Base-by-base conservation (phyloP, 1,140 invertebrate genomes). In the Drosophila albomicans region DNA sequence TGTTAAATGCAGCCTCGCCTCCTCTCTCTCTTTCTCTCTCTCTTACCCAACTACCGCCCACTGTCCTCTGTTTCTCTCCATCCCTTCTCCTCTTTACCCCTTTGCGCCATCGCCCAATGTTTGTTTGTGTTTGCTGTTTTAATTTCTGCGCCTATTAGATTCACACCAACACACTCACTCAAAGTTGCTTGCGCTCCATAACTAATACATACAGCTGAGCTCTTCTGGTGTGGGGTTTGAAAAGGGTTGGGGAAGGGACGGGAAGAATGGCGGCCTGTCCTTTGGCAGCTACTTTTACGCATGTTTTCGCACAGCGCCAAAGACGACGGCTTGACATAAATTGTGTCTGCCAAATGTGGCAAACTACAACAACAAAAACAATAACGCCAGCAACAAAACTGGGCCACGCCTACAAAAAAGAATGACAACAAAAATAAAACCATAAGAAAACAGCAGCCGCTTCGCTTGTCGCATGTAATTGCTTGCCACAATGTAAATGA, bases 401-500 rank as follows among this genome's bases (percentile, higher is more conserved):
- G 70, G 77, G 84, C 80, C 85, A 84, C 84, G 85, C 84, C 84
- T 84, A 84, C 85, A 75, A 78, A 76, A 74, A 63, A 32, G 62
- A 43, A 25, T 25, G 20, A 25, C 46, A 38, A 52, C 51, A 16
- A 38, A 38, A 59, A 75, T 71, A 86, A 77, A 81, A 76, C 62
- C 82, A 75, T 70, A 77, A 78, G 68, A 65, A 69, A 75, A 30
- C 66, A 59, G 63, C 41, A 62, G 82, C 52, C 75, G 79, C 76
- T 76, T 74, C 76, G 76, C 82, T 84, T 88, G 79, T 82, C 82
- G 69, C 80, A 72, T 88, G 84, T 88, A 87, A 87, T 87, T 87
- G 84, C 84, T 80, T 75, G 78, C 85, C 78, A 75, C 84, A 88
- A 88, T 82, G 84, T 88, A 88, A 89, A 81, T 84, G 85, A 89